A percentile compares a stretch with the other conserved stretches of the same genome.
These are phyloP conservation scores for Tautogolabrus adspersus DNA, from an alignment of 2,113 vertebrate species.

Conservation along the genomic window DNA sequence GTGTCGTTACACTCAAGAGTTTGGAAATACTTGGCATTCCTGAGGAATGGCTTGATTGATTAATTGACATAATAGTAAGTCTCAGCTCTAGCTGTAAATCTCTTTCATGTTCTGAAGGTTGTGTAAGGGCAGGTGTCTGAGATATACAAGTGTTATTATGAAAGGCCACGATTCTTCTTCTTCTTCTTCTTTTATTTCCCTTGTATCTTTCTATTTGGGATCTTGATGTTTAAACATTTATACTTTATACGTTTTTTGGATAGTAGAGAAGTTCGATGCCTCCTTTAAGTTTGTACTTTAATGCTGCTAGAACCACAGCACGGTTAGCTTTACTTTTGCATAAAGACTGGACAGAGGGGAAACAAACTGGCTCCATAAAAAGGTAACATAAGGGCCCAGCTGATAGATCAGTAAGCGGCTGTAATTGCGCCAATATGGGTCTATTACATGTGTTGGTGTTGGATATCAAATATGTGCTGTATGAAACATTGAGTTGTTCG, in stretches of 20 bases:
- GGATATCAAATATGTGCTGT: too few relatives aligned
- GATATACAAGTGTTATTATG: too few relatives aligned
- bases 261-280: background rate
- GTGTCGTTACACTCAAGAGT: background rate
- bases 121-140: background rate
- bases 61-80: background rate
- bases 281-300: background rate
- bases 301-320: background rate
- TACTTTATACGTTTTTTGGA: background rate
- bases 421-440: too few relatives aligned
- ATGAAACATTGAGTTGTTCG: too few relatives aligned
- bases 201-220: too few relatives aligned
- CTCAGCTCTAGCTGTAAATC: background rate
- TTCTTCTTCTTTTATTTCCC: background rate
- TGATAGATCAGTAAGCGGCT: too few relatives aligned
- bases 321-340: background rate
- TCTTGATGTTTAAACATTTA: too few relatives aligned
- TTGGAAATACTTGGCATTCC: slow-evolving; percentile 17
- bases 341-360: background rate
- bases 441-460: too few relatives aligned
- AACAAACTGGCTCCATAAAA: background rate
- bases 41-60: slow-evolving; percentile 4
- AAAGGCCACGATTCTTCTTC: background rate
- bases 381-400: background rate
- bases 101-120: background rate